Evolutionary conservation across 2,888 invertebrate genomes (phyloP).

Genomic region (Ophion obscuratus): DNA sequence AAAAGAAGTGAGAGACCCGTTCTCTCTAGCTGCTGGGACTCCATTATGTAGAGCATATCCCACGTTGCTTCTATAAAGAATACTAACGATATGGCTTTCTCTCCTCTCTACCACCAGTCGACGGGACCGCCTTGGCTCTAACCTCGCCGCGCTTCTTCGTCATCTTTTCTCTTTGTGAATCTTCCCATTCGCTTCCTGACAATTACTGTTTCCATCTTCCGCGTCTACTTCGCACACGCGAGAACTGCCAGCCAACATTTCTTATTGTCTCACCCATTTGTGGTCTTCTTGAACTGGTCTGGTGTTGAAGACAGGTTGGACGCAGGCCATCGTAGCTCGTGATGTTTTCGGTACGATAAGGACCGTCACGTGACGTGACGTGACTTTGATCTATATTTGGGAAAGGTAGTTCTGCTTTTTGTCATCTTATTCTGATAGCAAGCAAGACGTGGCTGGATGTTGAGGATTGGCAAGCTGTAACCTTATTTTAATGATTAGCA

Average conservation of each 20-base stretch:
- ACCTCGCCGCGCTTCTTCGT: slow-evolving; percentile 38
- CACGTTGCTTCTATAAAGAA: slow-evolving; percentile 83
- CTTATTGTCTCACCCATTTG: neutral
- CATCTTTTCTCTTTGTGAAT: slow-evolving; percentile 47
- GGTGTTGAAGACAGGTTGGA: neutral
- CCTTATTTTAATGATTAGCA: too few species aligned
- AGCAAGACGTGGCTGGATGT: neutral
- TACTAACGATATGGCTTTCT: slow-evolving; percentile 83
- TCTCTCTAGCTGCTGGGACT: slow-evolving; percentile 76
- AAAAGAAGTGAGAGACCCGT: slow-evolving; percentile 81
- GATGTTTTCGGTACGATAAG: neutral
- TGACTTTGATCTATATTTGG: neutral
- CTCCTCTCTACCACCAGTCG: slow-evolving; percentile 65
- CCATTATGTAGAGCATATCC: slow-evolving; percentile 84
- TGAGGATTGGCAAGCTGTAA: neutral
- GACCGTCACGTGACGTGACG: neutral
- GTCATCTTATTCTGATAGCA: neutral
- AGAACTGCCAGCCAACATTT: neutral
- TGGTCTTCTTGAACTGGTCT: neutral
- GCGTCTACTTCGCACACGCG: neutral
- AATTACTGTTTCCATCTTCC: neutral
- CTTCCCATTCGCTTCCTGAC: slow-evolving; percentile 7
- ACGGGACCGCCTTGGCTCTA: slow-evolving; percentile 43
- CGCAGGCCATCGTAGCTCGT: neutral
- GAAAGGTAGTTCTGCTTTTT: neutral